Conservation (phyloP, 2,113 vertebrate species). For the Myotis davidii region DNA sequence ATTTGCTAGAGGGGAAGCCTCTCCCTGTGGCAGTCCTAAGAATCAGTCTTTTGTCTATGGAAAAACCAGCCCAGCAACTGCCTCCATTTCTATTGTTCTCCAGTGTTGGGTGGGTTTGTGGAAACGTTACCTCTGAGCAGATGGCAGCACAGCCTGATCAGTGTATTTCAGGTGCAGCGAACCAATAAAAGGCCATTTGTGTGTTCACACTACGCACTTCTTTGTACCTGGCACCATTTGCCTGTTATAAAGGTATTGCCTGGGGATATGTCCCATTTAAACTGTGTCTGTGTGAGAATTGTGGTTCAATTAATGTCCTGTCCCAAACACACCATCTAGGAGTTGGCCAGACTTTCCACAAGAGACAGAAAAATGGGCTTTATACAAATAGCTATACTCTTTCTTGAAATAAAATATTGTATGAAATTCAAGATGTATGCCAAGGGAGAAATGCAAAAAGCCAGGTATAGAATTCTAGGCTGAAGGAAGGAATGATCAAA, state of each 20-base stretch:
- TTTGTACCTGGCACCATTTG: slow-evolving; percentile 18
- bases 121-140: background rate
- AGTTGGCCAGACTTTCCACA: background rate
- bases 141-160: background rate
- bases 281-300: background rate
- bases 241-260: slow-evolving; percentile 1
- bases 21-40: background rate
- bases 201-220: background rate
- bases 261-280: slow-evolving; percentile 17
- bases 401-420: slow-evolving; percentile 41
- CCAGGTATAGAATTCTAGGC: background rate
- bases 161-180: background rate
- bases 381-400: background rate
- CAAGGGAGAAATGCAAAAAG: background rate
- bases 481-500: background rate
- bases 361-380: background rate
- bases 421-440: background rate
- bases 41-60: background rate
- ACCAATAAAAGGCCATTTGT: background rate
- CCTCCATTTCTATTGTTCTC: background rate
- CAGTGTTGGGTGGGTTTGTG: background rate
- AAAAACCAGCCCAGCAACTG: background rate
- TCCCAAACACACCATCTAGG: background rate
- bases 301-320: background rate
- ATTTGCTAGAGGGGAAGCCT: background rate